Evolutionary conservation across 2,888 invertebrate genomes (phyloP), one percentile per base, ranked within the genome.

Genomic region (Subacronicta megacephala): DNA sequence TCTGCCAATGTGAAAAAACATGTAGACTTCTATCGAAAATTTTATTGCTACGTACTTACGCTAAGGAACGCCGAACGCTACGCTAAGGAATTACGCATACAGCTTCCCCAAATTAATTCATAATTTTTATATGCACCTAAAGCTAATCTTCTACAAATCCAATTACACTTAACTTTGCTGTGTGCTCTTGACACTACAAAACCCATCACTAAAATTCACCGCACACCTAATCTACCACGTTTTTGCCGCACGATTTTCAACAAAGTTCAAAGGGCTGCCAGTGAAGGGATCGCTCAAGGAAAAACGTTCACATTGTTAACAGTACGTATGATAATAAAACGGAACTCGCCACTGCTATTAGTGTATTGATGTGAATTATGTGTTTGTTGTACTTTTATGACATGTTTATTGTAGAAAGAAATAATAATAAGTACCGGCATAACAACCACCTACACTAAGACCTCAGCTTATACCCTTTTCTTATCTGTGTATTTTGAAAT

Each of bases 201-300:
- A 40, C 50, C 20, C 62, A 54, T 72, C 69, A 65, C 23, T 52
- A 49, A 55, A 65, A 62, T 55, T 55, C 40, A 37, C 33, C 38
- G 36, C 46, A 49, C 38, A 31, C 50, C 16, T 50, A 43, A 54
- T 45, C 29, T 7, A 23, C 49, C 60, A 59, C 63, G 63, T 59
- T 63, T n/a, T 49, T 47, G 57, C 52, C 37, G 58, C 72, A 73
- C 73, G 72, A 73, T 50, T 62, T 55, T 45, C 41, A 55, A 31
- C 70, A 59, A 66, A 73, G 66, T 66, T 73, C 62, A 73, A 66
- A 66, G 73, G 72, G 66, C 57, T 53, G 6, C n/a, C 3, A 40
- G 72, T 70, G 72, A 73, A 70, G 55, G 72, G 66, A 45, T 41
- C 45, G 56, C 36, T 73, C 70, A 73, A 73, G 73, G 72, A 66